Base-by-base conservation (phyloP, 92 coral and sea anemone genomes). In the Phenganax marumi region DNA sequence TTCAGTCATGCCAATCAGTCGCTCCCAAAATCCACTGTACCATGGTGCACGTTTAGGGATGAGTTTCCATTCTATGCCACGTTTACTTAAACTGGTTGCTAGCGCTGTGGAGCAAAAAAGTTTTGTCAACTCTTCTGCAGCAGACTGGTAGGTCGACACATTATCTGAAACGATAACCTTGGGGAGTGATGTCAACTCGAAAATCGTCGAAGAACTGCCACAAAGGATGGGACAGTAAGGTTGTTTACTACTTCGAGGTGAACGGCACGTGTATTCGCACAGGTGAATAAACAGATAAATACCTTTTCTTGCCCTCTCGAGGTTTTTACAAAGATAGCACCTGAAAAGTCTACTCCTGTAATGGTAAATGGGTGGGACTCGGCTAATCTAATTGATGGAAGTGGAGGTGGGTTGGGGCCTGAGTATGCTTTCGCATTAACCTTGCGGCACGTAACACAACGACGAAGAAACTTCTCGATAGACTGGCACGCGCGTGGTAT, bases 1-100 rank as follows among this genome's bases (percentile, higher is more conserved):
- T 54, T 84, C 84, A 0, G 84, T 84, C 13, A 84, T 78, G 43
- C 83, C 88, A 6, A 88, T 75, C 4, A 88, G 68, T 13, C 91
- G 49, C 24, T 88, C 91, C 86, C 88, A 88, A 66, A 88, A 88
- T 47, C 91, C 88, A 8, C 88, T 86, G 12, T 80, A 80, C 88
- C 86, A 88, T 0, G 91, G 88, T 12, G 91, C 88, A 19, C 88
- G 58, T 63, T 85, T 72, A 4, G 86, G 83, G 13, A 88, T 88
- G 71, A 88, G 84, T 47, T 71, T 66, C 88, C 91, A 88, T 7
- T 79, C 73, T n/a, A 86, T 24, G 12, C 81, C 90, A 9, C 84
- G 77, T 19, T 43, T 54, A 8, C 62, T n/a, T 54, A 16, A 84
- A 24, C 12, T 22, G 54, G 19, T 70, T n/a, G n/a, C n/a, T n/a